These are phyloP conservation scores for Hestina assimilis DNA, from an alignment of 1,140 invertebrate species.

Conservation along the genomic window DNA sequence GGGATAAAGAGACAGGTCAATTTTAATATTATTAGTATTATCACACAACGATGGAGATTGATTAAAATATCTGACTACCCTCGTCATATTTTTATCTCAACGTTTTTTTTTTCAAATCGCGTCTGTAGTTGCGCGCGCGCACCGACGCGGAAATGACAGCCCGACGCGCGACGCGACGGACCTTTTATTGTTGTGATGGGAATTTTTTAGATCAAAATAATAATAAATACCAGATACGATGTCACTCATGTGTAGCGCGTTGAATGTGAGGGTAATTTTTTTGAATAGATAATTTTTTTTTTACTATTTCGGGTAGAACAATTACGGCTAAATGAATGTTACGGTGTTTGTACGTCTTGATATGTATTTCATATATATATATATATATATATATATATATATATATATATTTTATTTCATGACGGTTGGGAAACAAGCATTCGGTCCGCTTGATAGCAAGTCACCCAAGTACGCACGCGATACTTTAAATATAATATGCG, in stretches of 20 bases:
- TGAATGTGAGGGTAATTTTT: conserved; percentile 21
- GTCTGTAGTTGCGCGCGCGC: conserved; percentile 28
- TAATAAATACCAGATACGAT: conserved; percentile 35
- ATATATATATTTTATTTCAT: no score
- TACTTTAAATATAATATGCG: no score
- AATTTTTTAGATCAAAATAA: conserved; percentile 43
- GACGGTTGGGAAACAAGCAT: no score
- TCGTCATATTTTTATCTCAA: conserved; percentile 30
- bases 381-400: no score
- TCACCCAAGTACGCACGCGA: no score
- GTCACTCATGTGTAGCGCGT: conserved; percentile 19
- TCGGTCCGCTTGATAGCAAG: no score
- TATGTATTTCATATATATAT: no score
- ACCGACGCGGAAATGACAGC: conserved; percentile 32
- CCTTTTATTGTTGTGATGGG: conserved; percentile 37
- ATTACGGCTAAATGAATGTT: background rate
- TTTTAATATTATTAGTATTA: conserved; percentile 21
- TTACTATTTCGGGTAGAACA: background rate
- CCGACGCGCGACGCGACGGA: conserved; percentile 15
- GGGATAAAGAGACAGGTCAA: background rate
- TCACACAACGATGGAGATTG: conserved; percentile 34
- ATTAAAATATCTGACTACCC: conserved; percentile 38
- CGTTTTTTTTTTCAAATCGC: conserved; percentile 24
- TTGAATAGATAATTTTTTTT: conserved; percentile 4
- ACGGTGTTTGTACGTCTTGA: no score